A percentile compares a stretch with the other conserved stretches of the same genome.
Evolutionary conservation across 1,140 invertebrate species (phyloP).

Genomic region (Neodiprion fabricii): DNA sequence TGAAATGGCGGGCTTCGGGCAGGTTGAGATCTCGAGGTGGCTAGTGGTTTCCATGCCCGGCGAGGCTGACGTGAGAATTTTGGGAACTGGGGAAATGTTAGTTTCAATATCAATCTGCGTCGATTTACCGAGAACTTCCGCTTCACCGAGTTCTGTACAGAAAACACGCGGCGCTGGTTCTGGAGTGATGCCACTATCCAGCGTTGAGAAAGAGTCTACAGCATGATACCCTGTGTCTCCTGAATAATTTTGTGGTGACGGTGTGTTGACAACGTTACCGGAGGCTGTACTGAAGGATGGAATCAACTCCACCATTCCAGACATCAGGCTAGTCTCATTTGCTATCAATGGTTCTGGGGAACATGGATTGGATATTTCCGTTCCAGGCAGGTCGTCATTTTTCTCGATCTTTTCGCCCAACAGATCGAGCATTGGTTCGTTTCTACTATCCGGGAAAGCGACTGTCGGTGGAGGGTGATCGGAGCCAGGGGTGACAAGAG

Average conservation of each 20-base stretch:
- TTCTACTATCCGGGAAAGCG: constrained; percentile 18
- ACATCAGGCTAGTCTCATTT: background rate
- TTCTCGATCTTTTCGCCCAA: background rate
- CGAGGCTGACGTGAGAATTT: too few species aligned
- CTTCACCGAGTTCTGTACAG: background rate
- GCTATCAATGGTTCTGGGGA: background rate
- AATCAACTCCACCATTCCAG: constrained; percentile 5
- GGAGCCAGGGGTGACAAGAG: constrained; percentile 23
- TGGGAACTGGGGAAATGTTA: background rate
- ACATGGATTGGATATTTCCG: background rate
- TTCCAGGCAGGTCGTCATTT: background rate
- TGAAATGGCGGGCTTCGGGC: background rate
- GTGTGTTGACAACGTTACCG: background rate
- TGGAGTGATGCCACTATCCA: background rate
- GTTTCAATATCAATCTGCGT: background rate
- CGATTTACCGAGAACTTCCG: background rate
- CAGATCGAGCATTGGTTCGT: background rate
- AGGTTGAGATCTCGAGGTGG: too few species aligned
- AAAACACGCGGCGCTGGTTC: background rate
- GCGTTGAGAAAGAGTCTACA: background rate
- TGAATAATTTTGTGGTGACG: background rate
- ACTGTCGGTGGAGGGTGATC: constrained; percentile 15
- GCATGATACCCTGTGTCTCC: background rate
- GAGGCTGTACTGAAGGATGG: background rate
- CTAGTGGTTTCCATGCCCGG: too few species aligned